Percentiles rank a stretch among this genome's conserved stretches.
These are phyloP conservation scores for Distichodus sexfasciatus DNA, from an alignment of 2,797 vertebrate species.

Conservation along the genomic window DNA sequence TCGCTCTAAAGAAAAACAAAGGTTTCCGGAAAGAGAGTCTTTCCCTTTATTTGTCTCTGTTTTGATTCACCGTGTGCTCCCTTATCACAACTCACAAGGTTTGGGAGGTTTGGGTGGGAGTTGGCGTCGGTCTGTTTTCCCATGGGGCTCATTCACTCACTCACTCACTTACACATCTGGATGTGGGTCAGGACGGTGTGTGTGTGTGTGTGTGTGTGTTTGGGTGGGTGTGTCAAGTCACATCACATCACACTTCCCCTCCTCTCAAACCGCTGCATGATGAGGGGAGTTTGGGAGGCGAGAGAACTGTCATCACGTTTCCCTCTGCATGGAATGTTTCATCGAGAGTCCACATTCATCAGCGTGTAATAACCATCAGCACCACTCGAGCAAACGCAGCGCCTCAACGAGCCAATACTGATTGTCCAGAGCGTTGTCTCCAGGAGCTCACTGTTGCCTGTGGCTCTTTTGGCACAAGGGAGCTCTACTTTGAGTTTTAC, in stretches of 20 bases:
- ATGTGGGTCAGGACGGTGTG: conserved; percentile 31
- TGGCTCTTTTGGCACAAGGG: too few species aligned
- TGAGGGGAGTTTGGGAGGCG: conserved; percentile 1
- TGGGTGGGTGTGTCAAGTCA: conserved; percentile 47
- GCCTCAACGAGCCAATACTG: conserved; percentile 62
- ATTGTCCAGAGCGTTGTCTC: too few species aligned
- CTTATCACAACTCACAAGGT: conserved; percentile 30
- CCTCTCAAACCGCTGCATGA: conserved; percentile 37
- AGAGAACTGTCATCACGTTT: conserved; percentile 22
- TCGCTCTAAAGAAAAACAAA: conserved; percentile 85
- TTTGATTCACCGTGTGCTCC: conserved; percentile 26
- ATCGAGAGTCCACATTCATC: conserved; percentile 24
- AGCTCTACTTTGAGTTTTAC: too few species aligned
- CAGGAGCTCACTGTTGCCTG: too few species aligned
- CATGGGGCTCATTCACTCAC: conserved; percentile 39
- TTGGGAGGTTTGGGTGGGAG: conserved; percentile 13
- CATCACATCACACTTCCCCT: conserved; percentile 6
- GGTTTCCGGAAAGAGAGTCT: conserved; percentile 80
- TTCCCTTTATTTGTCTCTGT: conserved; percentile 37
- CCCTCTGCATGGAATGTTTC: conserved; percentile 41
- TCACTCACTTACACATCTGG: conserved; percentile 47
- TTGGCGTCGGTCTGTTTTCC: conserved; percentile 14
- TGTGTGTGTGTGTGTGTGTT: conserved; percentile 42
- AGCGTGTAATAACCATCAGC: conserved; percentile 26
- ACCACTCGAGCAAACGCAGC: conserved; percentile 64